Evolutionary conservation across 2,888 invertebrate genomes (phyloP), one percentile per base, ranked within the genome.

Genomic region (Limnephilus auricula): DNA sequence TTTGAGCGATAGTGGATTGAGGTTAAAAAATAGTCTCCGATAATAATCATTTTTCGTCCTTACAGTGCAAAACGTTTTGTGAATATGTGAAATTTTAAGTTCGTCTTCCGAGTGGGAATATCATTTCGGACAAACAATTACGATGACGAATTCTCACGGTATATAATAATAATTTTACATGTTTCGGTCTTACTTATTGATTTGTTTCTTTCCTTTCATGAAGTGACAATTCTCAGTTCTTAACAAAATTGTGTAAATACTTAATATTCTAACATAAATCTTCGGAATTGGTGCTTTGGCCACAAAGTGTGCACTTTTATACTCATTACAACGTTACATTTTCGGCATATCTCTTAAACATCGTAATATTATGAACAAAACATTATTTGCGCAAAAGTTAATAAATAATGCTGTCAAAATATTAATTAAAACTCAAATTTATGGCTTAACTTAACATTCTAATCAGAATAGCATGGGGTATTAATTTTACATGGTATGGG

Each of bases 91-190:
- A 80, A 45, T 31, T 83, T 50, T 32, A 84, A 45, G 83, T 50
- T 79, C 32, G 15, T 88, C 78, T 91, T 84, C 87, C 91, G 31
- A 88, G 45, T 78, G 86, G 91, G 87, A 89, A 86, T 78, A 79
- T 85, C 25, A 65, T 85, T 80, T 89, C 50, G 79, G 50, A 78
- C 37, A 91, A 80, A 79, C 84, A 80, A 65, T 34, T 89, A 91
- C 30, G 91, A 89, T 91, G 89, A 89, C 89, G 82, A 88, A 83
- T 85, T 65, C 50, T 30, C 32, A 91, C 80, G 91, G 91, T 91
- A 91, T 80, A 83, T 89, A 85, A 90, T 50, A 82, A 80, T 80
- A 79, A 80, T 65, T 50, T 83, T 88, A 37, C n/a, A 80, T 65
- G 37, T 88, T 90, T 31, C 32, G 79, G 25, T 30, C 79, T 78